phyloP scores from a whole-genome alignment of 1,140 invertebrate genomes.

The Dendroctonus ponderosae region DNA sequence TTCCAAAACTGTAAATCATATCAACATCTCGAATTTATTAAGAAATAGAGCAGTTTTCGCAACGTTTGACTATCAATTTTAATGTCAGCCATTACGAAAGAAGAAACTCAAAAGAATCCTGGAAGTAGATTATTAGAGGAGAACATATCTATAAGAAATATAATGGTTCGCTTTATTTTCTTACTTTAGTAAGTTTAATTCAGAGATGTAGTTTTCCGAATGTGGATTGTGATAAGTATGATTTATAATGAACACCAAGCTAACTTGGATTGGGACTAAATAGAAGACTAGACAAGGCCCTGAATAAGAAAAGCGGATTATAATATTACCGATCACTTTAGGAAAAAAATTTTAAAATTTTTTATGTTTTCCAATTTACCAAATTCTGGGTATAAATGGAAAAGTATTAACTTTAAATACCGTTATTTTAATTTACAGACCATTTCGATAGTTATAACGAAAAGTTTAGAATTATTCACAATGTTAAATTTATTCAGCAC shows the following conservation, averaged over 20 bases:
- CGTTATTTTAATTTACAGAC: no score
- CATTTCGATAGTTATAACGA: no score
- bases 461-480: background rate
- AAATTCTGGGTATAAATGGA: no score
- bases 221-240: slow-evolving; percentile 22
- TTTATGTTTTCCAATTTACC: no score
- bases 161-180: slow-evolving; percentile 23
- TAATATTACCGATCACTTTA: slow-evolving; percentile 1
- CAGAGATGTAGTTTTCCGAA: slow-evolving; percentile 14
- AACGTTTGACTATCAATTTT: slow-evolving; percentile 9
- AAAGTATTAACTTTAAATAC: no score
- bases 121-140: slow-evolving; percentile 5
- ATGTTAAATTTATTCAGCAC: background rate
- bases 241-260: slow-evolving; percentile 26
- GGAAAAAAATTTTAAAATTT: no score
- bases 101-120: slow-evolving; percentile 5
- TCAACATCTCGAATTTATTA: slow-evolving; percentile 8
- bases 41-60: slow-evolving; percentile 7
- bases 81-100: slow-evolving; percentile 4
- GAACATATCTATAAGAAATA: slow-evolving; percentile 22
- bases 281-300: slow-evolving; percentile 3
- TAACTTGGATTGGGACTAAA: background rate
- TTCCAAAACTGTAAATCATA: slow-evolving; percentile 2
- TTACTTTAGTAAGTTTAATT: slow-evolving; percentile 1
- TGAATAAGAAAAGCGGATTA: slow-evolving; percentile 22